phyloP scores from a whole-genome alignment of 2,113 vertebrate species.

The Anas platyrhynchos region DNA sequence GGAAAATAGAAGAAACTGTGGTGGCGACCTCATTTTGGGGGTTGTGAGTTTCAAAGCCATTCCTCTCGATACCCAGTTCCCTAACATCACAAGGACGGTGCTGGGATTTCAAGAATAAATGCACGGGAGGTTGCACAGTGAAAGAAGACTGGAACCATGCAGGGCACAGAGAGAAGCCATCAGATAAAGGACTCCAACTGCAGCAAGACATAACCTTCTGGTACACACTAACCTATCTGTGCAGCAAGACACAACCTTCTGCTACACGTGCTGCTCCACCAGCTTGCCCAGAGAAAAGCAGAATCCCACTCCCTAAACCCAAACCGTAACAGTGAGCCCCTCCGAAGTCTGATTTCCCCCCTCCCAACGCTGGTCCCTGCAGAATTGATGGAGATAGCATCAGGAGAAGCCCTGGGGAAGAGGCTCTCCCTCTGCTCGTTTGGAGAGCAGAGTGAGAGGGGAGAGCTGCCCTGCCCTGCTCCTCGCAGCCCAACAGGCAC shows the following conservation, averaged over 20 bases:
- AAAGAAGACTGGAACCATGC: not conserved
- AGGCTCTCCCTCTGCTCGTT: not conserved
- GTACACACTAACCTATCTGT: not conserved
- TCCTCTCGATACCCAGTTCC: not conserved
- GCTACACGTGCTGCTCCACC: not conserved
- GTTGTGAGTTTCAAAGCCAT: not conserved
- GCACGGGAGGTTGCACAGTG: not conserved
- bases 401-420: not conserved
- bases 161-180: not conserved
- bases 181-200: not conserved
- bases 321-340: not conserved
- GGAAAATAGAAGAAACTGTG: not conserved
- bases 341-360: not conserved
- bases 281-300: not conserved
- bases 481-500: not conserved
- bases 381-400: not conserved
- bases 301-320: not conserved
- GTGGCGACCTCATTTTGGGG: not conserved
- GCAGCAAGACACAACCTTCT: not conserved
- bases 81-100: not conserved
- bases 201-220: not conserved
- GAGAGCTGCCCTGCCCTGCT: not conserved
- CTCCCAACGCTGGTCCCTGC: fast-evolving
- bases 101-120: not conserved
- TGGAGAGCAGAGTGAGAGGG: not conserved